phyloP scores from a whole-genome alignment of 2,113 vertebrate species.

The Axis porcinus region DNA sequence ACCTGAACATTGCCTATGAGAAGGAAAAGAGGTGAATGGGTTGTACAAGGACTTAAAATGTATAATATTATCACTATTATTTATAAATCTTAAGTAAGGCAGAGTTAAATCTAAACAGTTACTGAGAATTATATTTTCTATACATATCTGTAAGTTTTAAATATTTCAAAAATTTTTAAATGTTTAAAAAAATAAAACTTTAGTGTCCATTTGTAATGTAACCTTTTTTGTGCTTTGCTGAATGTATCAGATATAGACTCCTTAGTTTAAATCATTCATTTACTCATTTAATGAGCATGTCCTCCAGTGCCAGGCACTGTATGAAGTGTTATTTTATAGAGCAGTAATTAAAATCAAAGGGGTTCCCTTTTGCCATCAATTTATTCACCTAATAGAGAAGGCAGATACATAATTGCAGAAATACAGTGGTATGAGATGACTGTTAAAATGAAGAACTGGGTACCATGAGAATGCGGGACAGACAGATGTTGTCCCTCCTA shows the following conservation, averaged over 20 bases:
- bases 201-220: background rate
- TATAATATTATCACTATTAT: background rate
- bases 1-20: background rate
- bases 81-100: background rate
- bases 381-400: background rate
- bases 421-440: background rate
- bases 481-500: too few relatives aligned
- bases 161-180: background rate
- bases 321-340: background rate
- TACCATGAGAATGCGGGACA: accelerated
- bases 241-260: background rate
- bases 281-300: too few relatives aligned
- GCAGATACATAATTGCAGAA: background rate
- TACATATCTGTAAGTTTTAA: background rate
- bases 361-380: background rate
- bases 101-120: background rate
- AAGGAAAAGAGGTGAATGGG: background rate
- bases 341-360: background rate
- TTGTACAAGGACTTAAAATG: background rate
- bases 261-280: background rate
- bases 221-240: background rate
- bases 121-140: background rate
- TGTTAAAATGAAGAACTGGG: background rate
- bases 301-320: background rate
- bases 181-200: background rate